Conservation (phyloP, 2,888 invertebrate genomes). For the Escarpia spicata region DNA sequence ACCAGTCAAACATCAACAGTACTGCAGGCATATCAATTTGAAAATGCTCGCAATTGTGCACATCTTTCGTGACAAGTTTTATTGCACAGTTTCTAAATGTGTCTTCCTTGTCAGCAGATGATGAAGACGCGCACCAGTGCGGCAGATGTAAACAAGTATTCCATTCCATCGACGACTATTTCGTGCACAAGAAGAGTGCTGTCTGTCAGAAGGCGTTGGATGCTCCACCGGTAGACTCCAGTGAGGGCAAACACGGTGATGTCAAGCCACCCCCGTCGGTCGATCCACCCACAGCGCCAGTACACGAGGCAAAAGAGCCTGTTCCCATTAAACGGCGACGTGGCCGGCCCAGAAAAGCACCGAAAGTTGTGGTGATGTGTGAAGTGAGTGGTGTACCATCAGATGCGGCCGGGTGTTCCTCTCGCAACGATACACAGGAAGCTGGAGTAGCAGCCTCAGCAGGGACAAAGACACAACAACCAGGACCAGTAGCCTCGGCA, state of each 20-base stretch:
- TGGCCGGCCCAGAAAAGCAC: background rate
- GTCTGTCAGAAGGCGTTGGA: conserved; percentile 30
- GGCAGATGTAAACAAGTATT: conserved; percentile 41
- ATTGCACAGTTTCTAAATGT: background rate
- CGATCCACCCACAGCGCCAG: background rate
- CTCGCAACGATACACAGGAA: background rate
- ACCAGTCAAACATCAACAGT: no score
- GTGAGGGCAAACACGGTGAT: background rate
- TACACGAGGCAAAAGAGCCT: background rate
- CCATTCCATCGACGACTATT: conserved; percentile 36
- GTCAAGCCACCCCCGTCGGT: background rate
- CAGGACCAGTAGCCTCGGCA: background rate
- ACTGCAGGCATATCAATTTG: no score
- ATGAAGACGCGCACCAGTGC: conserved; percentile 43
- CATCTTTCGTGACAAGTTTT: no score
- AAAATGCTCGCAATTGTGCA: no score
- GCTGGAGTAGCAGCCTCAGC: background rate
- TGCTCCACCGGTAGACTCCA: background rate
- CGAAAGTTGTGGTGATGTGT: background rate
- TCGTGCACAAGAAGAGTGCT: conserved; percentile 40
- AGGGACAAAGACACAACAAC: no score
- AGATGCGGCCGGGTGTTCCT: background rate
- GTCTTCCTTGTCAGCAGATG: conserved; percentile 32
- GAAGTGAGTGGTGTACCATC: background rate
- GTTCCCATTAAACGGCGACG: background rate